A percentile compares a stretch with the other conserved stretches of the same genome.
Evolutionary conservation across 2,113 vertebrate species (phyloP).

Genomic region (Mustela nigripes): DNA sequence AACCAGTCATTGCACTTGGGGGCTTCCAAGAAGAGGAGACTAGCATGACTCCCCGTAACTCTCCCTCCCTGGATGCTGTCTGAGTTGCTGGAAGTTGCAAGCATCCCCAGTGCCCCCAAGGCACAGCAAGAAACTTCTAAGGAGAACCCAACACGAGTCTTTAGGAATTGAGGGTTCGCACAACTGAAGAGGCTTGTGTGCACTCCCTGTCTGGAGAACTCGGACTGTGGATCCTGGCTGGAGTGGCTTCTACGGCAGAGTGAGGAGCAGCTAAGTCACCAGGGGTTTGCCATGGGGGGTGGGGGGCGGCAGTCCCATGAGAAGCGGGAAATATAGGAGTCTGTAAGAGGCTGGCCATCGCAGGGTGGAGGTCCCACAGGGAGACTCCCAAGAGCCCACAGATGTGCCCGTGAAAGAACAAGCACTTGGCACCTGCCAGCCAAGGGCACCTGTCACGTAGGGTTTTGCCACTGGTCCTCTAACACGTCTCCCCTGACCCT

Average conservation of each 20-base stretch:
- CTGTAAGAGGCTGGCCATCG: not conserved
- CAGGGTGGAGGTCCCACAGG: not conserved
- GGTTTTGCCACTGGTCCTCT: not conserved
- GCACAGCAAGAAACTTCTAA: not conserved
- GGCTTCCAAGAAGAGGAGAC: not conserved
- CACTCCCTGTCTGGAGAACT: conserved; percentile 15
- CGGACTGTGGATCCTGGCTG: not conserved
- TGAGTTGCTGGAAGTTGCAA: not conserved
- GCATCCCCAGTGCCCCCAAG: not conserved
- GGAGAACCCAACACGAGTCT: not conserved
- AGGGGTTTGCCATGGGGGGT: not conserved
- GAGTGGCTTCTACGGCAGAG: not conserved
- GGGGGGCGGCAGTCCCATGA: not conserved
- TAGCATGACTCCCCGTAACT: not conserved
- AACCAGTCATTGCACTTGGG: not conserved
- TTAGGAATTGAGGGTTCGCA: not conserved
- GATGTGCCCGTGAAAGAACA: not conserved
- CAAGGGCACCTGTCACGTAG: not conserved
- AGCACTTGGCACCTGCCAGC: not conserved
- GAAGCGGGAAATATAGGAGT: not conserved
- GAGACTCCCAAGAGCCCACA: not conserved
- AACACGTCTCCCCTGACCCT: not conserved
- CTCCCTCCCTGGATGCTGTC: not conserved
- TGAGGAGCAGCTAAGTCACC: not conserved
- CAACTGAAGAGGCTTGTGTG: not conserved